phyloP scores from a whole-genome alignment of 2,797 vertebrate species.

The Hozukius guyotensis region DNA sequence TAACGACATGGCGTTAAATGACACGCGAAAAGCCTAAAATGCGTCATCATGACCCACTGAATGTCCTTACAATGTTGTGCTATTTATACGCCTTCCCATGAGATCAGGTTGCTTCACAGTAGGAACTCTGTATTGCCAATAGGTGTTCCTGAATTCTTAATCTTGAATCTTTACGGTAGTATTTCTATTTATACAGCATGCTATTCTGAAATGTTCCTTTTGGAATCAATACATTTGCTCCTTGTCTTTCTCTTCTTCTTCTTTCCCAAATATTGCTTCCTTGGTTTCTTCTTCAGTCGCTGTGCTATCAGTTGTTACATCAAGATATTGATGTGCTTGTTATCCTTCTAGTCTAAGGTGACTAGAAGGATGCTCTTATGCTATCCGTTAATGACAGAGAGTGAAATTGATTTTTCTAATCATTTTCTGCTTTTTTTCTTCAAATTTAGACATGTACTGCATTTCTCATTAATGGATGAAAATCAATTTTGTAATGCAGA shows the following conservation, averaged over 20 bases:
- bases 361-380: neutral
- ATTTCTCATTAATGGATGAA: slow-evolving; percentile 13
- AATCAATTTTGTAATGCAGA: neutral
- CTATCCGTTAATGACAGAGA: neutral
- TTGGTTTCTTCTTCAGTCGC: neutral
- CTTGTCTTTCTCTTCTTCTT: neutral
- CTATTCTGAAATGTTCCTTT: neutral
- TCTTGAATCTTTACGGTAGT: neutral
- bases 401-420: neutral
- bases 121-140: neutral
- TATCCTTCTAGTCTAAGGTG: neutral
- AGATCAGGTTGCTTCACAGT: neutral
- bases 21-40: neutral
- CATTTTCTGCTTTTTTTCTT: neutral
- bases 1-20: neutral
- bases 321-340: neutral
- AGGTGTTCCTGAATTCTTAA: neutral
- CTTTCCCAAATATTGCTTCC: neutral
- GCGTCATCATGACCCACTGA: neutral
- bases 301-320: neutral
- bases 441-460: neutral
- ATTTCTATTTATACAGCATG: neutral
- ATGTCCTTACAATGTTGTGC: neutral
- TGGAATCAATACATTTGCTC: neutral
- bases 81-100: neutral